Evolutionary conservation across 2,113 vertebrate genomes (phyloP).

Genomic region (Tragelaphus buxtoni): DNA sequence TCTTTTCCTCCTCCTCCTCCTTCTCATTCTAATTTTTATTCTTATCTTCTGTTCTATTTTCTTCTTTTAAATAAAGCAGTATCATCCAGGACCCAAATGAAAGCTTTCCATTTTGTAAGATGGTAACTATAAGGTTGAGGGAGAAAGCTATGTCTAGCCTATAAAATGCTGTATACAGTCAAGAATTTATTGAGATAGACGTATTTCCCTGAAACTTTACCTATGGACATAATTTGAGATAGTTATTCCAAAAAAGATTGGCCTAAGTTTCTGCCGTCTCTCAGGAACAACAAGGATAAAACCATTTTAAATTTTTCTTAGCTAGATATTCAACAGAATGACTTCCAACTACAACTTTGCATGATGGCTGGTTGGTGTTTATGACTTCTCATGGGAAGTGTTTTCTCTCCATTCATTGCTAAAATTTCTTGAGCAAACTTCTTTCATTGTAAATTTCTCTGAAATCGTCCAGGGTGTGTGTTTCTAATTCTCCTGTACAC

Average conservation of each 20-base stretch:
- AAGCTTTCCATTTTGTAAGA: not conserved
- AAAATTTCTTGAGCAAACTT: not conserved
- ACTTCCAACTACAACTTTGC: not conserved
- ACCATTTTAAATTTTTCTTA: not conserved
- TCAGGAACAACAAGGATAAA: not conserved
- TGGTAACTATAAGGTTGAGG: not conserved
- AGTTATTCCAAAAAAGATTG: not conserved
- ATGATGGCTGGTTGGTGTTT: not conserved
- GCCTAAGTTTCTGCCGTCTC: not conserved
- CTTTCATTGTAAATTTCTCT: not conserved
- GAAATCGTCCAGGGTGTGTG: not conserved
- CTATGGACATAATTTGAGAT: not conserved
- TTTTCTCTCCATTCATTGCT: not conserved
- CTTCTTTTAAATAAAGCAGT: not conserved
- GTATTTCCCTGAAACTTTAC: not conserved
- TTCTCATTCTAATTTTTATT: not conserved
- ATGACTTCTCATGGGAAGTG: not conserved
- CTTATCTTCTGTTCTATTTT: not conserved
- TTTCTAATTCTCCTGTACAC: not conserved
- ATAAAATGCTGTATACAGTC: not conserved
- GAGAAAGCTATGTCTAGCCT: not conserved
- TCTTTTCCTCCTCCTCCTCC: not conserved
- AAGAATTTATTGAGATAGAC: not conserved
- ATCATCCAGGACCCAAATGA: not conserved
- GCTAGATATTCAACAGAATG: not conserved